phyloP scores from a whole-genome alignment of 2,113 vertebrate genomes.

The Gavia stellata region DNA sequence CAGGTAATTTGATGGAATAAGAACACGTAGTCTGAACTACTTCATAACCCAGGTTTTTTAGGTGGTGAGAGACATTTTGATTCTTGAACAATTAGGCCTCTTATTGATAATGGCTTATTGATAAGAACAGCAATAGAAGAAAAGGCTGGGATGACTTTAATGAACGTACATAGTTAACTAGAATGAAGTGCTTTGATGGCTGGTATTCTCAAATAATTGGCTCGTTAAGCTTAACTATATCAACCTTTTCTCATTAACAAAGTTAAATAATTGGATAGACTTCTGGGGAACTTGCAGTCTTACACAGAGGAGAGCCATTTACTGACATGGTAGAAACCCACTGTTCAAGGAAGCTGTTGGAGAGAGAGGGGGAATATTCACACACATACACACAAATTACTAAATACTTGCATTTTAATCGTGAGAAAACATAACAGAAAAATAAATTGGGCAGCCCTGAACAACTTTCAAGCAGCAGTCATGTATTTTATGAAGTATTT shows the following conservation, averaged over 20 bases:
- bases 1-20: not conserved
- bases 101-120: conserved; percentile 43
- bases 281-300: conserved; percentile 12
- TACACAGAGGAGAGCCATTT: not conserved
- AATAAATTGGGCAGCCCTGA: not conserved
- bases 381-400: not conserved
- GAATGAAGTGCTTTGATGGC: conserved; percentile 50
- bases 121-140: conserved; percentile 50
- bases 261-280: conserved; percentile 54
- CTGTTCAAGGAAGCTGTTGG: not conserved
- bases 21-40: not conserved
- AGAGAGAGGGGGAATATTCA: not conserved
- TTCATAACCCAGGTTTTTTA: not conserved
- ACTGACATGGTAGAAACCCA: not conserved
- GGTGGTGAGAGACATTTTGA: not conserved
- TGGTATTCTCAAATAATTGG: conserved; percentile 60
- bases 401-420: not conserved
- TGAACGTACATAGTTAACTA: conserved; percentile 51
- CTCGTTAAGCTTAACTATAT: conserved; percentile 63
- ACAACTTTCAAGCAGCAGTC: not conserved
- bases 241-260: conserved; percentile 50
- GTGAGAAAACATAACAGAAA: not conserved
- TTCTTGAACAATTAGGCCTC: conserved; percentile 18
- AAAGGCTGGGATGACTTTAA: conserved; percentile 38
- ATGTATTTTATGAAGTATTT: not conserved